These are phyloP conservation scores for Philopotamus ludificatus DNA, from an alignment of 1,140 invertebrate species.

Conservation along the genomic window DNA sequence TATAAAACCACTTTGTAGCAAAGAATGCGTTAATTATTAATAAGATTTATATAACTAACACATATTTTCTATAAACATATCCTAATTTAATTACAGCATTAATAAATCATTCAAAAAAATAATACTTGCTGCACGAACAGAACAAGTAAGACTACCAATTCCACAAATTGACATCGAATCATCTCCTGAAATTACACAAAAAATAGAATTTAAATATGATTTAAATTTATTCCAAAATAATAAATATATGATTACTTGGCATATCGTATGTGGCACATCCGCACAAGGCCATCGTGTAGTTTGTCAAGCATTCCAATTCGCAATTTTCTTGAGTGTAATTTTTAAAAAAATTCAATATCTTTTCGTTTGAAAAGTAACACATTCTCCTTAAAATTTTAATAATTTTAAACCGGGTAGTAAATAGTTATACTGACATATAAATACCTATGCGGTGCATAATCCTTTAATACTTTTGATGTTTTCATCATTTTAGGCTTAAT, in stretches of 20 bases:
- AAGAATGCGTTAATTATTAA: too few relatives aligned
- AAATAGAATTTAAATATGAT: too few relatives aligned
- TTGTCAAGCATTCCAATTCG: constrained; percentile 64
- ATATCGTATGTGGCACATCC: constrained; percentile 64
- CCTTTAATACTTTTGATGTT: not conserved
- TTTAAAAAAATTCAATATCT: constrained; percentile 57
- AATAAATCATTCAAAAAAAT: too few relatives aligned
- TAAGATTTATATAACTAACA: too few relatives aligned
- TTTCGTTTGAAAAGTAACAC: constrained; percentile 61
- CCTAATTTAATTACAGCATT: too few relatives aligned
- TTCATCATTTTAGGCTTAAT: constrained; percentile 12
- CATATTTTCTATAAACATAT: too few relatives aligned
- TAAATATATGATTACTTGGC: constrained; percentile 58
- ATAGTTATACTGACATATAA: not conserved
- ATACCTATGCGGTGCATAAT: constrained; percentile 3
- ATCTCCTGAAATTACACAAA: constrained; percentile 51
- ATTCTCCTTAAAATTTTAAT: constrained; percentile 43
- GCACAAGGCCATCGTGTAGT: constrained; percentile 58
- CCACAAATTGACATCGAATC: constrained; percentile 51
- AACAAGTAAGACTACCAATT: constrained; percentile 46
- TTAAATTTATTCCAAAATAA: constrained; percentile 19
- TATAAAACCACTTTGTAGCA: too few relatives aligned
- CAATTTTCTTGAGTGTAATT: constrained; percentile 66
- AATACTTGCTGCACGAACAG: too few relatives aligned
- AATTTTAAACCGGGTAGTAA: not conserved